Evolutionary conservation across 2,888 invertebrate species (phyloP), one percentile per base, ranked within the genome.

Genomic region (Antheraea assamensis): DNA sequence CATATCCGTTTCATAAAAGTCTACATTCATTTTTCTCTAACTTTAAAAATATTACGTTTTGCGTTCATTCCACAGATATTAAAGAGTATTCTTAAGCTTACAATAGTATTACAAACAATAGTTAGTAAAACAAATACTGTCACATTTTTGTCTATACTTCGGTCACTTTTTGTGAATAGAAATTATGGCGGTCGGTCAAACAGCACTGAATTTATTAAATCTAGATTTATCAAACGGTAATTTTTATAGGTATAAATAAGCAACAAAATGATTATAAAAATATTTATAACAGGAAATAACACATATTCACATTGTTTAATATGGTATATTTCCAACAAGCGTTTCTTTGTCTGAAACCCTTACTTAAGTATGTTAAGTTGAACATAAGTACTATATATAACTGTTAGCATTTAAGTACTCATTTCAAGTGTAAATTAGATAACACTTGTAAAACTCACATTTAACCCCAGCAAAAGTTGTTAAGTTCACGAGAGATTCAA

Each of bases 361-460:
- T 64, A 30, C 30, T 27, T 17, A 64, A 27, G 30, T 30, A 64
- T 64, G 61, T 64, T 64, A 64, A 64, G 61, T 64, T 3, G 30
- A 64, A 64, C 30, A 61, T 61, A 64, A 64, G 17, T 64, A 64
- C 27, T 17, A 64, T 15, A 64, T 30, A 64, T 64, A 30, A 64
- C 61, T 27, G 61, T 64, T 64, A 3, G 15, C 27, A 17, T 17
- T 64, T 64, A 64, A 64, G 61, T 64, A 64, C 30, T 30, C 61
- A 27, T 64, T 64, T 64, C 30, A 3, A 64, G 61, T 64, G 27
- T 64, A 30, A 64, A 30, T 64, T 64, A 64, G 61, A 27, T 17
- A 64, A 64, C 61, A 30, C 30, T 64, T 64, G 30, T 64, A 64
- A 13, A 30, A 61, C 17, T 30, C 30, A 64, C 27, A 64, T 27